Base-by-base conservation (phyloP, 2,888 invertebrate species). In the Ectropis crepuscularia region DNA sequence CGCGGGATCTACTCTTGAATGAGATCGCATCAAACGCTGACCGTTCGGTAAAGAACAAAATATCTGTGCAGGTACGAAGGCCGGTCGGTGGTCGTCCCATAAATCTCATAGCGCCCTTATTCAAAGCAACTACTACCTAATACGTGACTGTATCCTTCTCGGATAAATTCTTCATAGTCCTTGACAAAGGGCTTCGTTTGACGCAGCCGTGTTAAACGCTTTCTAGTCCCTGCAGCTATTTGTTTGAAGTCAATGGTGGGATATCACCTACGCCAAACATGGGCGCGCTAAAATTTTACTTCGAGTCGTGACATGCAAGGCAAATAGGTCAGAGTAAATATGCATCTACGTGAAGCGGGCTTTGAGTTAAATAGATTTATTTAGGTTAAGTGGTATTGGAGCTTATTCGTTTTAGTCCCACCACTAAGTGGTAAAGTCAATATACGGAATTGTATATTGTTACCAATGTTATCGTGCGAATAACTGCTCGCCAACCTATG, bases 1-100 rank as follows among this genome's bases (percentile, higher is more conserved):
- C 74, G 76, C 77, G 76, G 80, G 76, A 80, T 74, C 47, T 49
- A 38, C 61, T 65, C 65, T 75, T 83, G 84, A 86, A 88, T 85
- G 84, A 83, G 76, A 67, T 75, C 67, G 73, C 74, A 79, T 79
- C 76, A 77, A 76, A 60, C 72, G 80, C 64, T 77, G 69, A 66
- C 78, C 71, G 81, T 86, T 85, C n/a, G n/a, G 85, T 85, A 71
- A 68, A 62, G 66, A 64, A 68, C 71, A 76, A 76, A 2, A 80
- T 82, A 82, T 80, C 79, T 61, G 73, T 77, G 82, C 88, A 87
- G 89, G 88, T 87, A 85, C 65, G 71, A 74, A 53, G 75, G 76
- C 73, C 73, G 75, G 73, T 81, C 73, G 75, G 73, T 81, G 78
- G 78, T 79, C 80, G 79, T 74, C 74, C 76, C 75, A 75, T 83